Evolutionary conservation across 2,113 vertebrate species (phyloP).

Genomic region (Aegotheles bennettii): DNA sequence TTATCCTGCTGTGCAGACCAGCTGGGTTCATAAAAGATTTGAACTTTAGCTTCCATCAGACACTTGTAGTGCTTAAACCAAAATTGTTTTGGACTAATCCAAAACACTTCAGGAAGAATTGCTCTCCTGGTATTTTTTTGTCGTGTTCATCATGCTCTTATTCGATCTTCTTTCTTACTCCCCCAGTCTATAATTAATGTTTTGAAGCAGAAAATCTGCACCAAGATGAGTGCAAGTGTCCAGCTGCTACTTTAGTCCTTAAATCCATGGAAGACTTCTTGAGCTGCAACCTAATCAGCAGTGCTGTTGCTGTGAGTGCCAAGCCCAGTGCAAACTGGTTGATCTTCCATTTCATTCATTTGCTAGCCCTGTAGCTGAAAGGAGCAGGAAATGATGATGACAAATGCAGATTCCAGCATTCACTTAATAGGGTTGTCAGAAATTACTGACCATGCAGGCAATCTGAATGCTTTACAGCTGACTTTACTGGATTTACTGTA

Average conservation of each 20-base stretch:
- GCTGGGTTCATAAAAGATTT: background rate
- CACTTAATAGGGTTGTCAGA: background rate
- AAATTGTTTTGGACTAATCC: background rate
- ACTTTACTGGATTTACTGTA: background rate
- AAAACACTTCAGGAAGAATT: background rate
- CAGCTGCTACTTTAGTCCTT: background rate
- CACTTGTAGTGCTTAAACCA: rapidly evolving
- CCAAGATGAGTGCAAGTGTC: background rate
- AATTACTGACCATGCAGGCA: background rate
- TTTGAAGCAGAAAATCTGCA: slow-evolving; percentile 14
- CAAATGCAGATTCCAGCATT: background rate
- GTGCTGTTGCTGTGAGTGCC: background rate
- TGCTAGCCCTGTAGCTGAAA: background rate
- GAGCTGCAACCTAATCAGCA: background rate
- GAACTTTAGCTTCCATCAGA: background rate
- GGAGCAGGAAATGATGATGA: background rate
- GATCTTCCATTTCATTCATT: background rate
- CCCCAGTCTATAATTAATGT: background rate
- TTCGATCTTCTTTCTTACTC: background rate
- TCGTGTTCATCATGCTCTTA: background rate
- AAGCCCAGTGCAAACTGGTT: background rate
- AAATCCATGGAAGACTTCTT: background rate
- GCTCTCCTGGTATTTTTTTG: background rate
- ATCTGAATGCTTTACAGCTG: background rate
- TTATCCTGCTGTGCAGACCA: rapidly evolving